phyloP scores from a whole-genome alignment of 2,113 vertebrate genomes.

The Python bivittatus region DNA sequence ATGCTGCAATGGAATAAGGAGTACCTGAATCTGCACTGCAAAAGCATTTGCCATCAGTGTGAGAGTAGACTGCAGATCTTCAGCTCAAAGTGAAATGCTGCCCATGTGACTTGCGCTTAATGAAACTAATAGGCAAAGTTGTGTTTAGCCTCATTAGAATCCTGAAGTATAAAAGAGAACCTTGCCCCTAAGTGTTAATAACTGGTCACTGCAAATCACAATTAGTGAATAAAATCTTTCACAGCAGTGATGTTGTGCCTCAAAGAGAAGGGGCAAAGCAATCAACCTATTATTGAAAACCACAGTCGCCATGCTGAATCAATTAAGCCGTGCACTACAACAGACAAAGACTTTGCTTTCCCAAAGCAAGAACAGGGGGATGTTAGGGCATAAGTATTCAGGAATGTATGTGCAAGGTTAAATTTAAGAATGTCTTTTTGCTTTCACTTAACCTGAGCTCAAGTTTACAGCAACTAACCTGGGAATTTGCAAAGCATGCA shows the following conservation, averaged over 20 bases:
- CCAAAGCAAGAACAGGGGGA: conserved; percentile 21
- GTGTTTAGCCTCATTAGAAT: not conserved
- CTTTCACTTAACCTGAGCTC: not conserved
- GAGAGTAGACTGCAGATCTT: not conserved
- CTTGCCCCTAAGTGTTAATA: not conserved
- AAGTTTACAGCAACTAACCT: too few relatives aligned
- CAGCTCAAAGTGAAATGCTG: not conserved
- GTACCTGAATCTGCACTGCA: not conserved
- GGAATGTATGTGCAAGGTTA: not conserved
- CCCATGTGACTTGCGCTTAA: not conserved
- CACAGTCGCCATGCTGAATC: conserved; percentile 29
- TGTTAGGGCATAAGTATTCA: not conserved
- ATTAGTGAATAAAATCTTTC: not conserved
- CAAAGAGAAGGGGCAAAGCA: not conserved
- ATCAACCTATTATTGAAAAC: conserved; percentile 27
- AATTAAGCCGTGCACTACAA: conserved; percentile 3
- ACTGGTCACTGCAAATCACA: conserved; percentile 14
- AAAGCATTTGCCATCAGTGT: not conserved
- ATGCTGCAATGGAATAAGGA: not conserved
- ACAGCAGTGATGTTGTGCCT: not conserved
- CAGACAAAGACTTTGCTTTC: conserved; percentile 6
- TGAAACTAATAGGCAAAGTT: not conserved
- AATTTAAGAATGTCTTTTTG: not conserved
- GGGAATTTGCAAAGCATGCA: not conserved
- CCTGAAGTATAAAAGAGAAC: not conserved